Conservation (phyloP, 1,140 invertebrate species). For the Calephelis virginiensis region DNA sequence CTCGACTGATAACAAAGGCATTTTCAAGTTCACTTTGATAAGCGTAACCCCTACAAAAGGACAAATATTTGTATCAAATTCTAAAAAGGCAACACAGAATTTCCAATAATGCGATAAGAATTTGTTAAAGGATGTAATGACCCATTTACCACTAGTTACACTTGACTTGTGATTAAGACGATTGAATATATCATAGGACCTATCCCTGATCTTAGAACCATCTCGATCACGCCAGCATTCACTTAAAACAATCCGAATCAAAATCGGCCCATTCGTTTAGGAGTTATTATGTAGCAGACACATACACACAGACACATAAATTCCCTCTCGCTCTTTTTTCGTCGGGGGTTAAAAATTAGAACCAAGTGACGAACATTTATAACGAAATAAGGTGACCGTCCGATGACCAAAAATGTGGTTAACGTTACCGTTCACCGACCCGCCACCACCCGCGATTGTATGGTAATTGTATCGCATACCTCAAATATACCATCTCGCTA, state of each 20-base stretch:
- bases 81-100: not conserved
- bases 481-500: constrained; percentile 3
- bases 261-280: no score
- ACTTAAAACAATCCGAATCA: no score
- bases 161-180: no score
- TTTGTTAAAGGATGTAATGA: no score
- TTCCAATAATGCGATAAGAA: not conserved
- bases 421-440: constrained; percentile 8
- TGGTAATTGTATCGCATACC: constrained; percentile 4
- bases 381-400: not conserved
- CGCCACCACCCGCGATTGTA: constrained; percentile 7
- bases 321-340: no score
- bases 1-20: not conserved
- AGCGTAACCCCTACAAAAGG: not conserved
- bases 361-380: not conserved
- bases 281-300: no score
- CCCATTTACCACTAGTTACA: no score
- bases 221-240: no score
- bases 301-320: no score
- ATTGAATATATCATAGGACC: no score
- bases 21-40: constrained; percentile 3
- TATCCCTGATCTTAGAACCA: no score
- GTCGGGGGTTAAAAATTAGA: not conserved
- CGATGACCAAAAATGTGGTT: not conserved
- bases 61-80: not conserved